Evolutionary conservation across 2,797 vertebrate species (phyloP), one percentile per base, ranked within the genome.

Genomic region (Mus spretus): DNA sequence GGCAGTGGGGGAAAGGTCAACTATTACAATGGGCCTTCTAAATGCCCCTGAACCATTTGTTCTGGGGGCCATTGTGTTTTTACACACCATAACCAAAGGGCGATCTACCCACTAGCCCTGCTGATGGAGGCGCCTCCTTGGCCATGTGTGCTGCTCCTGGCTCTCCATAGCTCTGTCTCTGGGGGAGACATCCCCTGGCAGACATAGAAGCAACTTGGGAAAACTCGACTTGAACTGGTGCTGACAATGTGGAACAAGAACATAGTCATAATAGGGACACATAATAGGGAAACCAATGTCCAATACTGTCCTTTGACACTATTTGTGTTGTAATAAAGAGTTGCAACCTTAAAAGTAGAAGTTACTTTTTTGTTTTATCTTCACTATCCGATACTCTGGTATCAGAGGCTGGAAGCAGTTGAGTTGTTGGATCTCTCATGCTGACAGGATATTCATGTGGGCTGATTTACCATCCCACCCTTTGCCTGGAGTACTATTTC

Each of bases 121-220:
- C n/a, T 7, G 0, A 3, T 19, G 3, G 12, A 40, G 19, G 19
- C 40, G 22, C 61, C 31, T 40, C 61, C 26, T 47, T 61, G 74
- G n/a, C 15, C 5, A 1, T 2, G n/a, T 0, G 50, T 5, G 19
- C 28, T 24, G 1, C 50, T n/a, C 31, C 19, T 19, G 8, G 1
- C 9, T 6, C 31, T 19, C 24, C 3, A 24, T 7, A 14, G 22
- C 55, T 72, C 15, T 24, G 4, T 81, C 50, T 92, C 34, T 85
- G 50, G 63, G 31, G 53, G 57, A 78, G 86, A 93, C 61, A 72
- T 80, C 92, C 63, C 80, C 19, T 59, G 55, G 24, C 47, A 87
- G 40, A 81, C 15, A 72, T 14, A 19, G 74, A 93, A 97, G 13
- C 17, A 53, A 40, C 88, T 95, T 90, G 89, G 57, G 28, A 79